phyloP scores from a whole-genome alignment of 2,113 vertebrate genomes.

The Neodon shergylaensis region DNA sequence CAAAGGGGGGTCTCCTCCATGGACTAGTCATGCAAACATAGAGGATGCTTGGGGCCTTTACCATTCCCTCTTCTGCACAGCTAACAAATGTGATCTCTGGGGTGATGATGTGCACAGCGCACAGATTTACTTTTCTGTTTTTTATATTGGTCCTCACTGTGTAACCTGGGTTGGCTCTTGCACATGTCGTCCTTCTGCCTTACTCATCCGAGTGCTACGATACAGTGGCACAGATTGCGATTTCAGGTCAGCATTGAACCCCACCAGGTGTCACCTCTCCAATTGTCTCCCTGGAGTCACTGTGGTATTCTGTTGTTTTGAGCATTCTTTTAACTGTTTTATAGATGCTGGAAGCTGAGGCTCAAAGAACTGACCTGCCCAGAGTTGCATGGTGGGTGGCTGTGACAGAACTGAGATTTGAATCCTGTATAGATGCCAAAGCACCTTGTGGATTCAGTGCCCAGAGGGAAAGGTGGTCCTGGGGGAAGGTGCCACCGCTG shows the following conservation, averaged over 20 bases:
- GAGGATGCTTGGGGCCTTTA: neutral
- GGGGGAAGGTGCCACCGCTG: neutral
- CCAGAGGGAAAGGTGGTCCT: neutral
- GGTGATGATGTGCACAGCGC: neutral
- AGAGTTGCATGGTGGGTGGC: neutral
- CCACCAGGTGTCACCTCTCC: neutral
- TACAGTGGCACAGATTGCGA: neutral
- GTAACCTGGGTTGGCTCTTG: neutral
- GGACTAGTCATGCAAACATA: neutral
- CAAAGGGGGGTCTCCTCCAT: neutral
- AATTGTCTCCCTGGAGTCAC: neutral
- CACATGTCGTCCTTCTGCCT: neutral
- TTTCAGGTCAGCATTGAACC: neutral
- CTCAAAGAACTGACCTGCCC: slow-evolving; percentile 30
- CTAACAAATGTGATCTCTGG: neutral
- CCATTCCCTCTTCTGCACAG: neutral
- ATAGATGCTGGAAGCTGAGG: neutral
- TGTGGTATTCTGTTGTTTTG: neutral
- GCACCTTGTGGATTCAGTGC: neutral
- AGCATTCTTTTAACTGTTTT: neutral
- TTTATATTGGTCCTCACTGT: neutral
- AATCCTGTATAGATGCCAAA: neutral
- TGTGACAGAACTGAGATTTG: neutral
- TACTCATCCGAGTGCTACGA: neutral
- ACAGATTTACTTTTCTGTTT: neutral